phyloP scores from a whole-genome alignment of 2,888 invertebrate genomes.

The Netelia fuscicornis region DNA sequence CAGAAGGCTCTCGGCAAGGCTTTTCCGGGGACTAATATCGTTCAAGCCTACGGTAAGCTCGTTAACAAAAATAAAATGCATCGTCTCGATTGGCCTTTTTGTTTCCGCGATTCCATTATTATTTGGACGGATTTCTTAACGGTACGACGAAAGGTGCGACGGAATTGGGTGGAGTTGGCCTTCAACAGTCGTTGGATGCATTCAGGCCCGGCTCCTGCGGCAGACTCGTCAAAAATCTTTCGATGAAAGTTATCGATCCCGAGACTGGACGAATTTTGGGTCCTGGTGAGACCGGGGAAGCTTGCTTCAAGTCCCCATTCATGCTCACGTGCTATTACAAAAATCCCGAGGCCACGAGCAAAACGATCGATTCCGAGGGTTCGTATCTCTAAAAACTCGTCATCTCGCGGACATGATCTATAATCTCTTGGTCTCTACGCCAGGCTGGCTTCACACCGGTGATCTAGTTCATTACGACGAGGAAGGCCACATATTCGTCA shows the following conservation, averaged over 20 bases:
- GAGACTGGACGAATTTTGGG: conserved; percentile 70
- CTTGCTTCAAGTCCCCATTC: conserved; percentile 69
- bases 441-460: conserved; percentile 80
- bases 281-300: conserved; percentile 74
- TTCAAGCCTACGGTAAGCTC: conserved; percentile 73
- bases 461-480: conserved; percentile 80
- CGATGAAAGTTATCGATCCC: conserved; percentile 75
- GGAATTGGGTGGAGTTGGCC: conserved; percentile 71
- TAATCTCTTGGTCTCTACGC: no score
- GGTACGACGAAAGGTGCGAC: conserved; percentile 74
- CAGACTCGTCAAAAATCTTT: conserved; percentile 60
- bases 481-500: conserved; percentile 76
- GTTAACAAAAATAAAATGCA: not conserved
- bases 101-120: not conserved
- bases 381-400: not conserved
- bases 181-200: conserved; percentile 56
- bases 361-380: conserved; percentile 74
- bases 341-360: conserved; percentile 70
- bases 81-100: not conserved
- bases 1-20: conserved; percentile 54
- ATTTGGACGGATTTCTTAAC: not conserved
- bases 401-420: not conserved
- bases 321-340: conserved; percentile 72
- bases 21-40: conserved; percentile 61
- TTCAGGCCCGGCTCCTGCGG: conserved; percentile 76